Evolutionary conservation across 2,888 invertebrate genomes (phyloP), one percentile per base, ranked within the genome.

Genomic region (Chromoteleia sp.): DNA sequence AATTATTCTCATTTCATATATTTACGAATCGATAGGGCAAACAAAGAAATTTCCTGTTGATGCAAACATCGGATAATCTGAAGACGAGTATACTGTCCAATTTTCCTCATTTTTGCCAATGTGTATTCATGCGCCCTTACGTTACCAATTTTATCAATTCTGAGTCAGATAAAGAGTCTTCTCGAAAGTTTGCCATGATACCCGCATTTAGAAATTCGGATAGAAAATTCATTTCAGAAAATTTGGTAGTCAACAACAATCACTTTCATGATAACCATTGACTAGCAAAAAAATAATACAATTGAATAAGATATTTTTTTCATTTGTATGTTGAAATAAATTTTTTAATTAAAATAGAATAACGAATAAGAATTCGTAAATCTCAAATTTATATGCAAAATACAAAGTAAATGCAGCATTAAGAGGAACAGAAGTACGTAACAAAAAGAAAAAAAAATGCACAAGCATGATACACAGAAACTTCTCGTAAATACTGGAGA

Each of bases 81-180:
- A 41, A 50, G 45, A 50, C 58, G 50, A 43, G 25, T 50, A 59
- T 58, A 30, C 43, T 50, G 67, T 41, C 48, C 54, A 61, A 54
- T 70, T 70, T 54, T 70, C 29, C 56, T 77, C 56, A 77, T 77
- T 77, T 61, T 63, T 70, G 36, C n/a, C 56, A 41, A 77, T 77
- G 68, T 70, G 39, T 77, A 70, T 77, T 54, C 70, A 77, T 54
- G 54, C 29, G 3, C 25, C 43, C 36, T 59, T 68, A 45, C 68
- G 45, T 68, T 76, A 59, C 33, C 68, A 76, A 68, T 68, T 76
- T 76, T 48, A 75, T 67, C 67, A 75, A 59, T 67, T 75, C 50
- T 15, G 12, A 48, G 25, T 52, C 41, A 36, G 43, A 68, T 76
- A 36, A 76, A 61, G 41, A 59, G 59, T 54, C 30, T 59, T 54